Base-by-base conservation (phyloP, 2,888 invertebrate genomes). In the Pseudoips prasinana region DNA sequence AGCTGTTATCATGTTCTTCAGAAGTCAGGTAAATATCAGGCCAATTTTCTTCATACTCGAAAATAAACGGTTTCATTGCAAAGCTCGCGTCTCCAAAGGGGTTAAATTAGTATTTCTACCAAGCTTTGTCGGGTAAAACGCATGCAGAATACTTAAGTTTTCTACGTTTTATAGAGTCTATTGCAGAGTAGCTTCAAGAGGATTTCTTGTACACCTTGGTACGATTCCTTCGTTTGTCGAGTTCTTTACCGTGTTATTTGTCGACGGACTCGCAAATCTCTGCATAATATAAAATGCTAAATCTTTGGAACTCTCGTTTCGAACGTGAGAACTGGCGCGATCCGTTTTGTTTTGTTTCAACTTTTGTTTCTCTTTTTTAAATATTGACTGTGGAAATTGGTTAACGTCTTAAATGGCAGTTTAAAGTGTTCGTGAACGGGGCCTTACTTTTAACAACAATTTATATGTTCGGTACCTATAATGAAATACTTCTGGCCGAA, bases 61-160 rank as follows among this genome's bases (percentile, higher is more conserved):
- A 47, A 55, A 58, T 47, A 51, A 55, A 58, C 43, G 30, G 59
- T 58, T 51, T 46, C 46, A 40, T 36, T 39, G 39, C 35, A 25
- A 41, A 44, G 28, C 29, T 30, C 28, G 38, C 22, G 26, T 33
- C 18, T 35, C 8, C 30, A 31, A 51, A 45, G 28, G 53, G 40
- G 37, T 48, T 61, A 48, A 59, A 58, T 58, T 55, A 55, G 48
- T 61, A 52, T 47, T 48, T 61, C 29, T 32, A 41, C 36, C 48
- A 46, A 41, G 45, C 47, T 49, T 51, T 58, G 52, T 52, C 39
- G 56, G 43, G 34, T 28, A 24, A 34, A 10, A 52, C 55, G 54
- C 42, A 46, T 29, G 35, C 38, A 37, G 61, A 59, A 59, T 59
- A 50, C 42, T 33, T 45, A 61, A 55, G 36, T 48, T 39, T 33